Percentiles rank a stretch among this genome's conserved stretches.
phyloP scores from a whole-genome alignment of 2,888 invertebrate genomes.

The Megalurothrips usitatus region DNA sequence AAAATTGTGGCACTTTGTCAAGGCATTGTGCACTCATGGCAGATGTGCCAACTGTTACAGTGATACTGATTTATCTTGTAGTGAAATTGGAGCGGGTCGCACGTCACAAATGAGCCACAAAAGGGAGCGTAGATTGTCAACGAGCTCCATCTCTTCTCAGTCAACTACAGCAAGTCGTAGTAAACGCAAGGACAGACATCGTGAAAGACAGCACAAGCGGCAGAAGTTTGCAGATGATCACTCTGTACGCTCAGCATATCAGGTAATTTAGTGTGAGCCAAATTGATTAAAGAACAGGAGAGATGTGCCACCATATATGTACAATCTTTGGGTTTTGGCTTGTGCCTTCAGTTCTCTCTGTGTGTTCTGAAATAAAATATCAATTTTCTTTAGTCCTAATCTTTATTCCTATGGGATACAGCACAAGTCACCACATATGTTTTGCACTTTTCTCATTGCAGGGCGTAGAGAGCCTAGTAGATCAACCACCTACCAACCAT shows the following conservation, averaged over 20 bases:
- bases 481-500: constrained; percentile 60
- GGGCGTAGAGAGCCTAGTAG: constrained; percentile 41
- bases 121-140: neutral
- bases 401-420: too few relatives aligned
- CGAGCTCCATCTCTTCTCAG: constrained; percentile 3
- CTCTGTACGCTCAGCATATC: constrained; percentile 11
- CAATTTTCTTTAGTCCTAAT: too few relatives aligned
- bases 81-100: neutral
- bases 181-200: constrained; percentile 25
- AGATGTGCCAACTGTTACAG: neutral
- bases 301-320: too few relatives aligned
- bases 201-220: constrained; percentile 28
- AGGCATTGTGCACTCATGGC: too few relatives aligned
- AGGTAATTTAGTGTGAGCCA: neutral
- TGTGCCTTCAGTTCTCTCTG: too few relatives aligned
- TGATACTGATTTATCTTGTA: neutral
- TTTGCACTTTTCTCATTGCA: constrained; percentile 32
- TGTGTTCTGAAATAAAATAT: too few relatives aligned
- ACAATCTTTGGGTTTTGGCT: too few relatives aligned
- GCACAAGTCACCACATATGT: constrained; percentile 43
- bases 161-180: neutral
- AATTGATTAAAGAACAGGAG: too few relatives aligned
- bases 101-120: neutral
- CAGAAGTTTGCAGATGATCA: constrained; percentile 23
- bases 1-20: neutral